Evolutionary conservation across 2,113 vertebrate species (phyloP).

Genomic region (Ptychochromis oligacanthus): DNA sequence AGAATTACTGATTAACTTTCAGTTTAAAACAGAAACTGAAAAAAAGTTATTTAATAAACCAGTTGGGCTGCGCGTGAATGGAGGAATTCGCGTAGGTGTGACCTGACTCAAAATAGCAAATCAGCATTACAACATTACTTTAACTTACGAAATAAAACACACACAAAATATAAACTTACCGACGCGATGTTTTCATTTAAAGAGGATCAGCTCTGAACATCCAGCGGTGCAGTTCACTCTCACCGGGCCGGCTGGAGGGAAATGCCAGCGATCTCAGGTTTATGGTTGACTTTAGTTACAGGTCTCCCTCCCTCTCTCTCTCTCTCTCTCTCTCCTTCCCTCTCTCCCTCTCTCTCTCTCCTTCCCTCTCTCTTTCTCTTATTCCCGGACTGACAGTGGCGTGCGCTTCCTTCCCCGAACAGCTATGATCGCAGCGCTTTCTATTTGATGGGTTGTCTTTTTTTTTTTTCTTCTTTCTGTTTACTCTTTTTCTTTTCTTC

Average conservation of each 20-base stretch:
- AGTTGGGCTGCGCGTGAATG: neutral
- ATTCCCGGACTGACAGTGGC: conserved; percentile 45
- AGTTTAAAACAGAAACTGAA: neutral
- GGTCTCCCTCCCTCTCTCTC: neutral
- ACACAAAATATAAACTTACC: conserved; percentile 35
- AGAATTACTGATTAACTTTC: neutral
- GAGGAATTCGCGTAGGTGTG: neutral
- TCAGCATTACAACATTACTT: neutral
- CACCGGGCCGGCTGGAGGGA: neutral
- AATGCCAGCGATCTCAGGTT: conserved; percentile 44
- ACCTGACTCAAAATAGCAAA: neutral
- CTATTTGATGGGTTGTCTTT: neutral
- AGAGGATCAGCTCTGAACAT: neutral
- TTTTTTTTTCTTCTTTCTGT: neutral
- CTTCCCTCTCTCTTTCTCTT: neutral
- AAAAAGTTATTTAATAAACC: neutral
- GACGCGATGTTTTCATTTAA: neutral
- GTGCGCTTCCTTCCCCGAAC: conserved; percentile 58
- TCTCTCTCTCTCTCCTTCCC: neutral
- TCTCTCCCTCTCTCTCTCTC: neutral
- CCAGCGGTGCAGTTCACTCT: neutral
- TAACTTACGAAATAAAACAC: neutral
- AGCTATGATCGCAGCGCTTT: neutral
- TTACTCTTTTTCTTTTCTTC: neutral
- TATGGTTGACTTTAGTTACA: neutral